phyloP scores from a whole-genome alignment of 2,113 vertebrate species.

The Thamnaconus septentrionalis region DNA sequence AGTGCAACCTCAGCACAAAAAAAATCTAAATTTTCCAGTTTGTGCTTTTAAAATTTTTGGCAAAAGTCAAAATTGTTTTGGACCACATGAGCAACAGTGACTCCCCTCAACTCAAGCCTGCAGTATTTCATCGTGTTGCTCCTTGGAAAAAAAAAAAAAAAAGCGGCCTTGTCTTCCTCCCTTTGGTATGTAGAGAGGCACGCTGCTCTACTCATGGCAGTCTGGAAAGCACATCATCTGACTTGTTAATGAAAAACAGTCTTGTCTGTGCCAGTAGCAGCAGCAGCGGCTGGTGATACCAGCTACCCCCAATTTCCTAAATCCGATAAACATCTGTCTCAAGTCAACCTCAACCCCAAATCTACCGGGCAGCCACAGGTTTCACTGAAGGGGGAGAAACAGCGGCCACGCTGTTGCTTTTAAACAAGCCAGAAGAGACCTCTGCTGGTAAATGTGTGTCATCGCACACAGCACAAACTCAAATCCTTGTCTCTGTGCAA shows the following conservation, averaged over 20 bases:
- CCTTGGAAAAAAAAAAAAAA: background rate
- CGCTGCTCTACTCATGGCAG: conserved; percentile 11
- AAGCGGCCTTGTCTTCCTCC: background rate
- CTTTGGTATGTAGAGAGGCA: conserved; percentile 4
- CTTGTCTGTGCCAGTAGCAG: conserved; percentile 36
- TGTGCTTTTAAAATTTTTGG: no score
- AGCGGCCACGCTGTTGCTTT: background rate
- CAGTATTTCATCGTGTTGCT: conserved; percentile 4
- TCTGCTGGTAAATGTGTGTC: conserved; percentile 41
- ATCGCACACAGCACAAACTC: conserved; percentile 12
- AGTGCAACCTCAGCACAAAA: no score
- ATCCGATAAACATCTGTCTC: conserved; percentile 60
- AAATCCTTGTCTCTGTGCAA: no score
- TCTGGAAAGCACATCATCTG: conserved; percentile 46
- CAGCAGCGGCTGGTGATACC: conserved; percentile 38
- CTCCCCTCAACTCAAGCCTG: background rate
- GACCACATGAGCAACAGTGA: no score
- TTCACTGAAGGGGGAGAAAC: background rate
- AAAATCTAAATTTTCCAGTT: no score
- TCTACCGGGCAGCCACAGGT: conserved; percentile 16
- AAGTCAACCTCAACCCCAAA: conserved; percentile 27
- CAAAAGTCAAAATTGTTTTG: no score
- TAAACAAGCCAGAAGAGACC: conserved; percentile 36
- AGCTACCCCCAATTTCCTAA: conserved; percentile 34
- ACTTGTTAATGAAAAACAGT: conserved; percentile 39